Evolutionary conservation across 1,140 invertebrate genomes (phyloP), one percentile per base, ranked within the genome.

Genomic region (Drosophila micromelanica): DNA sequence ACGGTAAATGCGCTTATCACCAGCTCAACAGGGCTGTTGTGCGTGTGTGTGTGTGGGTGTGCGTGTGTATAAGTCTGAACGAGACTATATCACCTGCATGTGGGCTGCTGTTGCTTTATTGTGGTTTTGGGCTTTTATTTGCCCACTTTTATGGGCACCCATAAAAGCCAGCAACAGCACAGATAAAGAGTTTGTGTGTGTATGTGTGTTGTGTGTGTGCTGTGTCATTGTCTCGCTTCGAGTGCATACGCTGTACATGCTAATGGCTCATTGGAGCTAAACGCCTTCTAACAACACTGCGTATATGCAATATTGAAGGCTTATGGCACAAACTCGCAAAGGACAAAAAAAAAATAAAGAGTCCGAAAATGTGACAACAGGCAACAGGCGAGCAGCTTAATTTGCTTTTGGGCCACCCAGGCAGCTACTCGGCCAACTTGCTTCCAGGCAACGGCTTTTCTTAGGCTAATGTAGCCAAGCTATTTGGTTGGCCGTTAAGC

Each of bases 71-170:
- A n/a, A n/a, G n/a, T n/a, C n/a, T n/a, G n/a, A n/a, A n/a, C n/a
- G 65, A 57, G 37, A 59, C 49, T 46, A 56, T 59, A 70, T 57
- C 55, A 55, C 62, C 56, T 73, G 46, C 49, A 30, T 48, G n/a
- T 57, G 27, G 11, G 11, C 37, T 15, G 60, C 68, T 80, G 79
- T 85, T 63, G 84, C 75, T 87, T 86, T 86, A 87, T 86, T 87
- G 82, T 76, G 84, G 72, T 76, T 82, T 49, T 74, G 52, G 63
- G 73, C 77, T 77, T 78, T 84, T 84, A 84, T 84, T 76, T 84
- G 80, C 70, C 77, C 77, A 86, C 54, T 85, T 87, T 87, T 87
- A 89, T 87, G 84, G 61, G 52, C 61, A 76, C 57, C 64, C 84
- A 82, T 82, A 79, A 87, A 87, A 67, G 69, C 40, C 43, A 49